Percentiles rank a stretch among this genome's conserved stretches.
phyloP scores from a whole-genome alignment of 2,888 invertebrate genomes.

The Lissonota sp. region DNA sequence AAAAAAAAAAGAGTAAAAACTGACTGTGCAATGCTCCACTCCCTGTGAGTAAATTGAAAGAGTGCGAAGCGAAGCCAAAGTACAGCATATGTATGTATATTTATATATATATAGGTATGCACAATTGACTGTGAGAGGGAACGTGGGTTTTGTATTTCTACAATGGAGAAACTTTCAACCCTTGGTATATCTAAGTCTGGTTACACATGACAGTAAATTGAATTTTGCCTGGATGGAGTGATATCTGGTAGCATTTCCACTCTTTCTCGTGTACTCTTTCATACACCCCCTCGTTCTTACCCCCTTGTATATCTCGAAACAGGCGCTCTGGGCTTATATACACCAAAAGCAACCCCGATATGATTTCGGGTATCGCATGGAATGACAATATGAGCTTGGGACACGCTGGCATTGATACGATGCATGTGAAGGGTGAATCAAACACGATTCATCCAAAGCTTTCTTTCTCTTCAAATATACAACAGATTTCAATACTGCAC shows the following conservation, averaged over 20 bases:
- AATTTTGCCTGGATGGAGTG: slow-evolving; percentile 67
- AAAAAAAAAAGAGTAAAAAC: slow-evolving; percentile 27
- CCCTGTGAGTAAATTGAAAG: slow-evolving; percentile 41
- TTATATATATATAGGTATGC: slow-evolving; percentile 37
- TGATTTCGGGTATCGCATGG: slow-evolving; percentile 52
- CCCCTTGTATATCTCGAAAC: slow-evolving; percentile 38
- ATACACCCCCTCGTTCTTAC: slow-evolving; percentile 6
- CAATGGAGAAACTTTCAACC: slow-evolving; percentile 67
- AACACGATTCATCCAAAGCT: too few relatives aligned
- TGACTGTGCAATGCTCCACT: slow-evolving; percentile 58
- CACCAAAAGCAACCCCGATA: slow-evolving; percentile 31
- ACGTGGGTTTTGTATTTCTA: slow-evolving; percentile 51
- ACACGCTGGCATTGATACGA: neutral
- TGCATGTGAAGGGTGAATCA: slow-evolving; percentile 19
- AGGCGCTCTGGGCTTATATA: slow-evolving; percentile 54
- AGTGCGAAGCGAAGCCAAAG: too few relatives aligned
- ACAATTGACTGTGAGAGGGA: slow-evolving; percentile 2
- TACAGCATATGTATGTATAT: too few relatives aligned
- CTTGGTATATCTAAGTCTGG: slow-evolving; percentile 65
- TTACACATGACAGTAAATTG: slow-evolving; percentile 69
- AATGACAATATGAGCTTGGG: slow-evolving; percentile 39
- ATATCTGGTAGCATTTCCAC: slow-evolving; percentile 60
- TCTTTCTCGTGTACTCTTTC: slow-evolving; percentile 47
- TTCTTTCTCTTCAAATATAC: too few relatives aligned
- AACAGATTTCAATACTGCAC: too few relatives aligned